Evolutionary conservation across 2,888 invertebrate genomes (phyloP).

Genomic region (Lomographa bimaculata): DNA sequence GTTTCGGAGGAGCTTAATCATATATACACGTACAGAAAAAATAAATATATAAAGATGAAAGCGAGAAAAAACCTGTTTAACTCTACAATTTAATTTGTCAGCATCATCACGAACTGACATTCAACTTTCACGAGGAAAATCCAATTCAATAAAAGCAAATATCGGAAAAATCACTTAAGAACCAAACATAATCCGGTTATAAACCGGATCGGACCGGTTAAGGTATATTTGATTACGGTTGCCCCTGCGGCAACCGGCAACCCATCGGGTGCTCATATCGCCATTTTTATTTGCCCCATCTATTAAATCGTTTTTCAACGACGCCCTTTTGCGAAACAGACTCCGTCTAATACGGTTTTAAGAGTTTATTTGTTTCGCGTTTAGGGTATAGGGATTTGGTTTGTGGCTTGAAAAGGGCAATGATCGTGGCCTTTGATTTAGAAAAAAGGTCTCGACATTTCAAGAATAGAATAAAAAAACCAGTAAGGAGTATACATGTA

Average conservation of each 20-base stretch:
- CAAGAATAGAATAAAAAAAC: no score
- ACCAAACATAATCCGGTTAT: conserved; percentile 57
- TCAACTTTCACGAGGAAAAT: conserved; percentile 23
- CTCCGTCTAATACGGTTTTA: conserved; percentile 46
- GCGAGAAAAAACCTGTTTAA: no score
- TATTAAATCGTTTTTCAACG: conserved; percentile 71
- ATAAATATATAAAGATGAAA: no score
- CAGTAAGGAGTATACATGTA: no score
- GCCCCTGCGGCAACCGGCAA: conserved; percentile 48
- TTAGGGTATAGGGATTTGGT: conserved; percentile 21
- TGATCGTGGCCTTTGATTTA: conserved; percentile 4
- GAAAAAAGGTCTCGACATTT: no score
- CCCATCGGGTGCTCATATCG: conserved; percentile 53
- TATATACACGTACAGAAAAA: no score
- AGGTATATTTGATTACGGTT: conserved; percentile 77
- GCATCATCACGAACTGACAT: conserved; percentile 6
- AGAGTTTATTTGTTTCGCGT: conserved; percentile 44
- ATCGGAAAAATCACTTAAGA: conserved; percentile 54
- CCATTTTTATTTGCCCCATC: conserved; percentile 65
- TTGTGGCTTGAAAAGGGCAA: conserved; percentile 13
- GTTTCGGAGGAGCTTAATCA: no score
- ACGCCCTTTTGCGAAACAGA: conserved; percentile 51
- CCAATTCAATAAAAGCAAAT: conserved; percentile 20
- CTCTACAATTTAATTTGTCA: conserved; percentile 2
- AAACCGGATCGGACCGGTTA: conserved; percentile 58